Evolutionary conservation across 2,888 invertebrate species (phyloP).

Genomic region (Nomada ruficornis): DNA sequence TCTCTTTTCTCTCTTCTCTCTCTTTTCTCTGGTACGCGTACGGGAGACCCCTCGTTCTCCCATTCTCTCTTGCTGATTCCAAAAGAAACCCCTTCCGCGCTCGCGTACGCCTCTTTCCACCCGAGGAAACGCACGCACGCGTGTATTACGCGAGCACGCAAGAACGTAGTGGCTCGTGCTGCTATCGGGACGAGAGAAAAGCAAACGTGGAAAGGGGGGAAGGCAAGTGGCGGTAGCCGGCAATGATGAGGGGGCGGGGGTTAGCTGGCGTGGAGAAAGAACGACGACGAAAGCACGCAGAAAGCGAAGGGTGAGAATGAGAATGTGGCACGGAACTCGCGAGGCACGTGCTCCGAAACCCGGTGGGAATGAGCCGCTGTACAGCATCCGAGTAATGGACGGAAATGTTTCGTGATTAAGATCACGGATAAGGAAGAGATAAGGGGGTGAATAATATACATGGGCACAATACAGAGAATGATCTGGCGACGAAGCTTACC

Average conservation of each 20-base stretch:
- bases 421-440: not conserved
- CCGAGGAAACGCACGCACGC: slow-evolving; percentile 48
- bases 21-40: slow-evolving; percentile 11
- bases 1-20: slow-evolving; percentile 6
- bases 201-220: not conserved
- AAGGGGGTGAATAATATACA: not conserved
- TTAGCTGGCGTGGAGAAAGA: slow-evolving; percentile 1
- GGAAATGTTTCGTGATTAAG: not conserved
- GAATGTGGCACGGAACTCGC: slow-evolving; percentile 48
- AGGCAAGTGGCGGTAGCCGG: slow-evolving; percentile 14
- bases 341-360: slow-evolving; percentile 59
- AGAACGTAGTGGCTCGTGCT: slow-evolving; percentile 32
- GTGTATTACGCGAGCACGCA: slow-evolving; percentile 20
- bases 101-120: slow-evolving; percentile 58
- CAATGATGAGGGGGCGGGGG: not conserved
- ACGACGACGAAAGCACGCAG: slow-evolving; percentile 39
- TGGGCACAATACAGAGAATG: not conserved
- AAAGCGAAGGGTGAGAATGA: slow-evolving; percentile 48
- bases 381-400: slow-evolving; percentile 3
- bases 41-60: not conserved
- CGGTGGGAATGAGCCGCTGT: not conserved
- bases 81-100: slow-evolving; percentile 68
- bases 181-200: not conserved
- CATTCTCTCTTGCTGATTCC: slow-evolving; percentile 42
- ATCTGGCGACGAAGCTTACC: slow-evolving; percentile 18